Percentiles rank a stretch among this genome's conserved stretches.
These are phyloP conservation scores for Lagria hirta DNA, from an alignment of 2,888 invertebrate species.

Conservation along the genomic window DNA sequence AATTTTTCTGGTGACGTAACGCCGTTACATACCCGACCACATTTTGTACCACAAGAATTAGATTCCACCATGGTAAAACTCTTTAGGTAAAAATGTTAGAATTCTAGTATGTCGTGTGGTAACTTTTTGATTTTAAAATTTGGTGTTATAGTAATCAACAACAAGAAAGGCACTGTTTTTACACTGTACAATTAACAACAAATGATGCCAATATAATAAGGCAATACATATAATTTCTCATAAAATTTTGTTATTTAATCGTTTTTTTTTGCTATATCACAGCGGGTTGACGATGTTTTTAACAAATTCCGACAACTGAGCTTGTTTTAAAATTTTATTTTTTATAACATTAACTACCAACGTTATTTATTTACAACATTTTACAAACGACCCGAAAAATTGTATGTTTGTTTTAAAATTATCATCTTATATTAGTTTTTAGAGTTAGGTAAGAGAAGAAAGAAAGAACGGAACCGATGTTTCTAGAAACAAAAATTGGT, in stretches of 20 bases:
- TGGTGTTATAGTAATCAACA: slow-evolving; percentile 26
- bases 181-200: slow-evolving; percentile 37
- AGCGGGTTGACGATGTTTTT: slow-evolving; percentile 48
- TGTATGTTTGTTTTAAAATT: too few species aligned
- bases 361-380: slow-evolving; percentile 10
- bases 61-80: slow-evolving; percentile 51
- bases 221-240: slow-evolving; percentile 32
- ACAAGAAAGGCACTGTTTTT: slow-evolving; percentile 46
- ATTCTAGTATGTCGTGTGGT: too few species aligned
- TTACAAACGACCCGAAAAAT: not conserved
- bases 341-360: slow-evolving; percentile 1
- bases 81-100: slow-evolving; percentile 38
- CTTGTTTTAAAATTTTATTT: not conserved
- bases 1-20: slow-evolving; percentile 49
- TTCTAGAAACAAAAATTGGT: slow-evolving; percentile 18
- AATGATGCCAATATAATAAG: slow-evolving; percentile 47
- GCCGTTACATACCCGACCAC: slow-evolving; percentile 46
- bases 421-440: slow-evolving; percentile 1
- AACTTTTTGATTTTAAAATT: slow-evolving; percentile 31
- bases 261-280: slow-evolving; percentile 50
- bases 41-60: slow-evolving; percentile 49
- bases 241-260: slow-evolving; percentile 33
- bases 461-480: slow-evolving; percentile 1
- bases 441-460: not conserved
- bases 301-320: too few species aligned